Base-by-base conservation (phyloP, 2,888 invertebrate species). In the Slavum lentiscoides region DNA sequence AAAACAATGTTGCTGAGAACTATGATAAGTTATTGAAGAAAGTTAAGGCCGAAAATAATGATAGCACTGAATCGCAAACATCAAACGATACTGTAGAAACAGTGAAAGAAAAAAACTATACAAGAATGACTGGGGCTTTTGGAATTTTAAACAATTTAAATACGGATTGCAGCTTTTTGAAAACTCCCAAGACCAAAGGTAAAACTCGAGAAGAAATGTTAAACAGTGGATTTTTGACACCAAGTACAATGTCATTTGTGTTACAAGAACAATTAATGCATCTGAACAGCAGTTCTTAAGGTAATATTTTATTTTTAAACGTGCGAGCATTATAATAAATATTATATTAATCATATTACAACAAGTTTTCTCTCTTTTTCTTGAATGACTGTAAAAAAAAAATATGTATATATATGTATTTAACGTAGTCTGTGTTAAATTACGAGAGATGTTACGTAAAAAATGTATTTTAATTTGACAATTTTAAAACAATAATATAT, bases 151-250 rank as follows among this genome's bases (percentile, higher is more conserved):
- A 80, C 11, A 80, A 80, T 72, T 72, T 80, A 43, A 72, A 80
- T 64, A 19, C n/a, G 5, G 80, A 72, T 43, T 80, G 80, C 6
- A 80, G 80, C 30, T 80, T 80, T 80, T 72, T 80, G 43, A 80
- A 80, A 80, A 80, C 80, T 72, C 80, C 80, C 9, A 80, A 80
- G 43, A n/a, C 64, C 23, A 66, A 66, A n/a, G 64, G 72, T 17
- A 72, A 72, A 43, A 80, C 80, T 6, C 61, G 80, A 9, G 80
- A 80, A 80, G 80, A 80, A 66, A 80, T 80, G 80, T 64, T 80
- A 43, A 72, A 23, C n/a, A 55, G 58, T 30, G 72, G 72, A 0
- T 15, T 21, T 55, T 72, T 80, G 17, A 80, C 80, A 21, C 80
- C 80, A 64, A 19, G 43, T 8, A 72, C 80, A 58, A 80, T 80